A percentile compares a stretch with the other conserved stretches of the same genome.
phyloP scores from a whole-genome alignment of 2,888 invertebrate species.

The Drymonia ruficornis region DNA sequence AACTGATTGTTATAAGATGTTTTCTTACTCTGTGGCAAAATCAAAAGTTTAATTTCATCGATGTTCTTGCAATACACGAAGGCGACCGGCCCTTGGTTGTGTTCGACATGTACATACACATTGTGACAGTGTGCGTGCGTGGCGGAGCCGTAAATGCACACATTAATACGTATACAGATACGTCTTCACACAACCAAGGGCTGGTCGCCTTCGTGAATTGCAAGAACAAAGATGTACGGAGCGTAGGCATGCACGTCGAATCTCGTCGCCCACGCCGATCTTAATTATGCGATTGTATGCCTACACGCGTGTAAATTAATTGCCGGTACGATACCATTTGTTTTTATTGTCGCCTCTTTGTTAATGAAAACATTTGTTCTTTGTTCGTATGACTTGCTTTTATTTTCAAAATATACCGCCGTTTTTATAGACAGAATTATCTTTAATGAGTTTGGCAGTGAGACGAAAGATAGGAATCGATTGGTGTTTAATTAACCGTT shows the following conservation, averaged over 20 bases:
- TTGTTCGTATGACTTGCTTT: conserved; percentile 21
- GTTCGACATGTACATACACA: no score
- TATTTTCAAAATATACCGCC: neutral
- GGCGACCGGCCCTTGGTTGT: no score
- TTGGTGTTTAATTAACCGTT: neutral
- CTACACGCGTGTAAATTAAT: conserved; percentile 65
- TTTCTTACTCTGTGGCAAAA: conserved; percentile 33
- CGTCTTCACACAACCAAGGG: no score
- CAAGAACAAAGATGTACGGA: no score
- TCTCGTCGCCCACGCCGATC: conserved; percentile 59
- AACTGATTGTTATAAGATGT: neutral
- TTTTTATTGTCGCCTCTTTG: conserved; percentile 40
- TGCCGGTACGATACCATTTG: conserved; percentile 41
- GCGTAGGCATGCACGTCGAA: conserved; percentile 34
- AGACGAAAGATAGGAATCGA: neutral
- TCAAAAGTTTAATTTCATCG: conserved; percentile 46
- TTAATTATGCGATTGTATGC: conserved; percentile 66
- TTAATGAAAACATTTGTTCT: conserved; percentile 38
- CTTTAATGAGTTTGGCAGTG: neutral
- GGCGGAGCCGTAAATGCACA: no score
- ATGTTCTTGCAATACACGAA: conserved; percentile 34
- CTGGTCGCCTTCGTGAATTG: no score
- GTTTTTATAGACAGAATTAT: neutral
- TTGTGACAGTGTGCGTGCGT: no score
- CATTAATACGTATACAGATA: no score